Conservation (phyloP, 2,113 vertebrate genomes). For the Antigone vipio region DNA sequence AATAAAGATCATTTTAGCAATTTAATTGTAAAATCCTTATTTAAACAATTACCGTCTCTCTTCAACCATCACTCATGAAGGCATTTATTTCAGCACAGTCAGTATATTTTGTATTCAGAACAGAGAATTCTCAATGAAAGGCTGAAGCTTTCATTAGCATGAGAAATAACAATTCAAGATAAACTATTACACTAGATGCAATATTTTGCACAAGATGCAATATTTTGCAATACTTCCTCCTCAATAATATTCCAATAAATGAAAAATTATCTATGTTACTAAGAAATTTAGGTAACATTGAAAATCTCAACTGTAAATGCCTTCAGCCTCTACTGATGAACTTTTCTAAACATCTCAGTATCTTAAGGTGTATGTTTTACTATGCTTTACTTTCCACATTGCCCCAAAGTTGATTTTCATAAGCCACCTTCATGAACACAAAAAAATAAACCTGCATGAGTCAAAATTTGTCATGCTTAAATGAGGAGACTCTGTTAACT, state of each 20-base stretch:
- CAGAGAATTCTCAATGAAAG: background rate
- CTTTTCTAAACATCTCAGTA: background rate
- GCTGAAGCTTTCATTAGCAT: background rate
- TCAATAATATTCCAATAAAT: background rate
- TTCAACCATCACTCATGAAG: background rate
- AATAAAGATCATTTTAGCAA: background rate
- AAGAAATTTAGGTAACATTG: background rate
- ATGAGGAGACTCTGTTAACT: background rate
- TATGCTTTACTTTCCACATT: background rate
- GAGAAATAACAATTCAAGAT: background rate
- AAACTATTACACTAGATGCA: background rate
- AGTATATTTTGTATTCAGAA: background rate
- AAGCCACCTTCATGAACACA: background rate
- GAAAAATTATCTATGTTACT: background rate
- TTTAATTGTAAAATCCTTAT: background rate
- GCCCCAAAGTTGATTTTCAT: background rate
- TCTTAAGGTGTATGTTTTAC: background rate
- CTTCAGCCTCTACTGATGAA: background rate
- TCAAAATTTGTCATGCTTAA: background rate
- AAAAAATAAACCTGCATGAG: background rate
- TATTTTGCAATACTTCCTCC: background rate
- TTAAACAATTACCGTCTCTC: background rate
- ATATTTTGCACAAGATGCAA: background rate
- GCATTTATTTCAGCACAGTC: background rate
- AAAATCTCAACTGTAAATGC: background rate